These are phyloP conservation scores for Eulithis testata DNA, from an alignment of 2,888 invertebrate genomes.

Conservation along the genomic window DNA sequence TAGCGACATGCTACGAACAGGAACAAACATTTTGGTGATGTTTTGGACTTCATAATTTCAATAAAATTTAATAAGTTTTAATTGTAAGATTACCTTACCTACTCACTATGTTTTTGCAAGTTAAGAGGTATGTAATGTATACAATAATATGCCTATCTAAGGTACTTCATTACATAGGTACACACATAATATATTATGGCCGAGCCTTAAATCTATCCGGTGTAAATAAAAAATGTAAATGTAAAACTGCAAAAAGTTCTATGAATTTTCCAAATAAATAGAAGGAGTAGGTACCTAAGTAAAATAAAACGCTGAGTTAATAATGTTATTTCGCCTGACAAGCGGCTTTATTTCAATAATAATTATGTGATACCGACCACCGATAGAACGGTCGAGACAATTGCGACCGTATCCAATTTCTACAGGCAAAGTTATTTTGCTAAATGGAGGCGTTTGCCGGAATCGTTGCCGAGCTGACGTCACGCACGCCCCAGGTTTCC, in stretches of 20 bases:
- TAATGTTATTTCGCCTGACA: slow-evolving; percentile 17
- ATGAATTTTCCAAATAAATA: neutral
- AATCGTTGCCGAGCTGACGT: slow-evolving; percentile 53
- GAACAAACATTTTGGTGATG: slow-evolving; percentile 15
- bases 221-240: neutral
- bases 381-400: slow-evolving; percentile 25
- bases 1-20: slow-evolving; percentile 43
- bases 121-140: too few species aligned
- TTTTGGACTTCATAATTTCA: neutral
- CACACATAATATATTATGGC: neutral
- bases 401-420: slow-evolving; percentile 56
- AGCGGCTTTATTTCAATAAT: slow-evolving; percentile 17
- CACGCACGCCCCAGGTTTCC: slow-evolving; percentile 57
- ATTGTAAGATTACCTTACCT: too few species aligned
- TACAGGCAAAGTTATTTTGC: slow-evolving; percentile 39
- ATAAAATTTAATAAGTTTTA: neutral
- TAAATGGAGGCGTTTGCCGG: slow-evolving; percentile 47
- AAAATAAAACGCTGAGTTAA: slow-evolving; percentile 10
- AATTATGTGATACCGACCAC: slow-evolving; percentile 20
- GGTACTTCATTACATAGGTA: neutral
- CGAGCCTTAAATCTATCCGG: neutral
- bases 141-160: too few species aligned
- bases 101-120: too few species aligned
- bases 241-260: neutral
- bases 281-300: neutral